Evolutionary conservation across 2,113 vertebrate species (phyloP), one percentile per base, ranked within the genome.

Genomic region (Chionomys nivalis): DNA sequence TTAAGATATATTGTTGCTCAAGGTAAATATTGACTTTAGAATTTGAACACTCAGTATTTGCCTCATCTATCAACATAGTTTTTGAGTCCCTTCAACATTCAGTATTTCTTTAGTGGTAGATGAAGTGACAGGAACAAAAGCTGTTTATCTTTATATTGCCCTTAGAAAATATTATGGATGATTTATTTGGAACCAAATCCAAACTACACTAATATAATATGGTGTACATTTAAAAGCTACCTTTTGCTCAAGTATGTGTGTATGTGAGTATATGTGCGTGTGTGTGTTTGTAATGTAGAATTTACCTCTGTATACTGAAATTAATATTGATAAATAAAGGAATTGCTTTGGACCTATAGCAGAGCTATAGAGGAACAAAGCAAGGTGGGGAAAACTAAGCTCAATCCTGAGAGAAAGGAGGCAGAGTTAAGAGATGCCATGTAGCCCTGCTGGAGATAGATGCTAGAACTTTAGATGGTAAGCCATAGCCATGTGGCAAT

Each of bases 1-100:
- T 90, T 96, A 96, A 96, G 85, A 96, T 93, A 75, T 65, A 96
- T 97, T 96, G 70, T 88, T 94, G 68, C 66, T 95, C 31, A 78
- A 90, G 61, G 44, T 90, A 97, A 97, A 96, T 93, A 97, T 83
- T 97, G 92, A 96, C 72, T 96, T 96, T 81, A 91, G 83, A 96
- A 93, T 96, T 94, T 87, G 76, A 33, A 73, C 66, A 75, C 16
- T 97, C 93, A 58, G 70, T 95, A 91, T 96, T 94, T 97, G 12
- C 52, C 52, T 95, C 92, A 96, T 97, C n/a, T 44, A 95, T 97
- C 94, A 95, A 85, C 9, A 31, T 91, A 90, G 42, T 94, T 95
- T 95, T 87, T 94, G 75, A 93, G 33, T 91, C 61, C 33, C 75
- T 93, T 87, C 47, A 94, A 49, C 77, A 16, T 90, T 95, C 85